A percentile compares a stretch with the other conserved stretches of the same genome.
phyloP scores from a whole-genome alignment of 2,113 vertebrate genomes.

The Bubo scandiacus region DNA sequence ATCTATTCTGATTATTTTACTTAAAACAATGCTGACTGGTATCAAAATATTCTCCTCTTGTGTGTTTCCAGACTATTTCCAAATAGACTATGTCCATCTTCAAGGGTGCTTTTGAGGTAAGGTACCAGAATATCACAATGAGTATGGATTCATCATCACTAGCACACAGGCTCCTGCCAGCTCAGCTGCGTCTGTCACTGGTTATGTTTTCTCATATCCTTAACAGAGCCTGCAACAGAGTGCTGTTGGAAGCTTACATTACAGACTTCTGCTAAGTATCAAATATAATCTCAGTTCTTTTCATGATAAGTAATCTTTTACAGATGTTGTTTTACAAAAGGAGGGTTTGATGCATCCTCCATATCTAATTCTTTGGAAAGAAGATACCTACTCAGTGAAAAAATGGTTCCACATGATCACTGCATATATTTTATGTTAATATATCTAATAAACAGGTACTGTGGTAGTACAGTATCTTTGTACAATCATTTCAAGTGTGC shows the following conservation, averaged over 20 bases:
- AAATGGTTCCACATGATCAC: neutral
- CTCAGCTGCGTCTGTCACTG: neutral
- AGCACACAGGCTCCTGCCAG: neutral
- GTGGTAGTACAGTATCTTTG: neutral
- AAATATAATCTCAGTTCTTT: neutral
- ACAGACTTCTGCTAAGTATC: neutral
- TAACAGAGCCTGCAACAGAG: neutral
- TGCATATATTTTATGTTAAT: neutral
- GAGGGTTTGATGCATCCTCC: neutral
- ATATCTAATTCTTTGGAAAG: neutral
- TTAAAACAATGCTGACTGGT: neutral
- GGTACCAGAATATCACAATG: neutral
- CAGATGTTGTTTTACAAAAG: neutral
- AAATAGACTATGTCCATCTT: neutral
- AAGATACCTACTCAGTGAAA: neutral
- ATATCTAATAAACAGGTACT: neutral
- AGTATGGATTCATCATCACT: neutral
- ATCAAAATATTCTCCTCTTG: neutral
- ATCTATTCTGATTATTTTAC: neutral
- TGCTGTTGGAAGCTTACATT: neutral
- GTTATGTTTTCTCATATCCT: neutral
- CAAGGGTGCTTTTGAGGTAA: neutral
- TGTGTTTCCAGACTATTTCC: neutral
- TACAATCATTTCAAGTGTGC: neutral
- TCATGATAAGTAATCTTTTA: neutral